phyloP scores from a whole-genome alignment of 2,888 invertebrate genomes.

The Agrenia bidenticulata region DNA sequence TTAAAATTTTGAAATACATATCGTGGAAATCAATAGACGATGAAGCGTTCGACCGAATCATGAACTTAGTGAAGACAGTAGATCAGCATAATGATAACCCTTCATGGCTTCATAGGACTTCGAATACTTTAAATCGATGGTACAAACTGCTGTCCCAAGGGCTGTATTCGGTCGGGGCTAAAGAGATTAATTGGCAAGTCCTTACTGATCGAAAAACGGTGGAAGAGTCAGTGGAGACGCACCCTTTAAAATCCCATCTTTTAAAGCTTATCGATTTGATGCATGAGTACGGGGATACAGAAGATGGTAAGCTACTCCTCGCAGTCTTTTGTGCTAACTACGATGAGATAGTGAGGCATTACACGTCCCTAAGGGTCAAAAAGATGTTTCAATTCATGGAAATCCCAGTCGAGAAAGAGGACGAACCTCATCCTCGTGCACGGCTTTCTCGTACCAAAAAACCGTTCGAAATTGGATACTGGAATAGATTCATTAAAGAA shows the following conservation, averaged over 20 bases:
- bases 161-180: constrained; percentile 18
- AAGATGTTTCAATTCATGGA: constrained; percentile 17
- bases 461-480: not conserved
- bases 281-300: not conserved
- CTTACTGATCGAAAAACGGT: not conserved
- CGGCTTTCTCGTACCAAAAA: not conserved
- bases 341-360: constrained; percentile 21
- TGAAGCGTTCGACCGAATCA: not conserved
- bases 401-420: constrained; percentile 10
- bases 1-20: not conserved
- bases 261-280: not conserved
- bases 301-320: not conserved
- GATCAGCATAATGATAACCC: too few species aligned
- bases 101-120: too few species aligned
- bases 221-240: not conserved
- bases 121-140: too few species aligned
- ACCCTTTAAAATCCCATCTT: not conserved
- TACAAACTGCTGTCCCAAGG: constrained; percentile 6
- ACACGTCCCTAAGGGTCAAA: constrained; percentile 18
- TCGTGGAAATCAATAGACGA: constrained; percentile 8
- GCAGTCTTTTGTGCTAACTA: constrained; percentile 23
- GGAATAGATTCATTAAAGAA: not conserved
- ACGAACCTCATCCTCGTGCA: not conserved
- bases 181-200: constrained; percentile 17
- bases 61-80: not conserved